phyloP scores from a whole-genome alignment of 2,113 vertebrate species.

The Micronycteris hirsuta region DNA sequence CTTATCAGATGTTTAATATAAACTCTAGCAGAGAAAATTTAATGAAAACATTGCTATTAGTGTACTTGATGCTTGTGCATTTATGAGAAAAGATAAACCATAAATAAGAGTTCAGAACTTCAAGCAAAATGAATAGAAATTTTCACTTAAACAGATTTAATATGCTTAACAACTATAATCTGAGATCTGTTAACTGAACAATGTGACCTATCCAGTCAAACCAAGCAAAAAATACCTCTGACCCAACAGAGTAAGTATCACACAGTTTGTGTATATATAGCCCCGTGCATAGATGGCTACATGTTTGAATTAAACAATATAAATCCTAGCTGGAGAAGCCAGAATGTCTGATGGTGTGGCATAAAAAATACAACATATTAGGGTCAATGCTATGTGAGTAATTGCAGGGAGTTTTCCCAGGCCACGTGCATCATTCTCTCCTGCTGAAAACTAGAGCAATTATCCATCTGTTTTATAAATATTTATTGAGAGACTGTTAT shows the following conservation, averaged over 20 bases:
- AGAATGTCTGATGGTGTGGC: background rate
- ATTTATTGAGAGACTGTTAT: background rate
- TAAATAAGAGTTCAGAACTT: constrained; percentile 12
- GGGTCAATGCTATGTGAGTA: background rate
- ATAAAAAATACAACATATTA: background rate
- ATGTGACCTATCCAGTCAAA: background rate
- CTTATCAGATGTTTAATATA: background rate
- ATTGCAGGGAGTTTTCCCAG: background rate
- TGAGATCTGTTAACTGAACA: background rate
- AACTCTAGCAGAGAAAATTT: background rate
- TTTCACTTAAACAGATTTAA: background rate
- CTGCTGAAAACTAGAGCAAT: background rate
- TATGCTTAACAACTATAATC: background rate
- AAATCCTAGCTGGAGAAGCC: background rate
- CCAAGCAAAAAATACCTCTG: background rate
- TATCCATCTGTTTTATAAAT: background rate
- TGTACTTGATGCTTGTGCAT: background rate
- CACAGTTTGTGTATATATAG: background rate
- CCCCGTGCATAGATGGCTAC: background rate
- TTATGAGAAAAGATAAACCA: background rate
- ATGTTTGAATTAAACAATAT: background rate
- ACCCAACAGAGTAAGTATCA: background rate
- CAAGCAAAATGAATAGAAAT: constrained; percentile 16
- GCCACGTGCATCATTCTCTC: background rate
- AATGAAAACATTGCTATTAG: constrained; percentile 2